These are phyloP conservation scores for Malacoctenus gilli DNA, from an alignment of 2,797 vertebrate species.

Conservation along the genomic window DNA sequence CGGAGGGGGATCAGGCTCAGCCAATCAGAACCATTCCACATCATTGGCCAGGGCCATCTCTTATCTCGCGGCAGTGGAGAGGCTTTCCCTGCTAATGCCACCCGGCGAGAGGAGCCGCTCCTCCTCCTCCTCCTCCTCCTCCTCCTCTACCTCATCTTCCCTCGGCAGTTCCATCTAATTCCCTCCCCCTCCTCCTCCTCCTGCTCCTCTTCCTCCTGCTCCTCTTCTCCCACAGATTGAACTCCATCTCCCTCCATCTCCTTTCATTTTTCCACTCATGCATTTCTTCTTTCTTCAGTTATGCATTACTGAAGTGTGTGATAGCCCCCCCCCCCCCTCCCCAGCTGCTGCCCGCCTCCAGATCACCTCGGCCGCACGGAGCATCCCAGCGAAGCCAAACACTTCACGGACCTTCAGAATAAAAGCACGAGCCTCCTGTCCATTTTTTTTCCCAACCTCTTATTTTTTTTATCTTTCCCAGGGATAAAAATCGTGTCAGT, in stretches of 20 bases:
- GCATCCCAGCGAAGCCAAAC: too few relatives aligned
- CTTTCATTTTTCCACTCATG: constrained; percentile 23
- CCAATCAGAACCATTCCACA: constrained; percentile 81
- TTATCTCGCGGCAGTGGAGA: constrained; percentile 74
- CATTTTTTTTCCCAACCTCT: constrained; percentile 9
- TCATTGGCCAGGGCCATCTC: constrained; percentile 78
- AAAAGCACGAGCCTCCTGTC: too few relatives aligned
- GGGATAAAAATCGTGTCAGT: constrained; percentile 15
- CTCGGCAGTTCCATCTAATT: neutral
- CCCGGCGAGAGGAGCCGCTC: constrained; percentile 64
- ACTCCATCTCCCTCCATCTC: constrained; percentile 15
- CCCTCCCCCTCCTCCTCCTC: constrained; percentile 23
- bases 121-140: constrained; percentile 48
- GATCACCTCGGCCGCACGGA: too few relatives aligned
- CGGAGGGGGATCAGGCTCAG: constrained; percentile 72
- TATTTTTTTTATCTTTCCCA: constrained; percentile 19
- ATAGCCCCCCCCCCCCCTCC: constrained; percentile 54
- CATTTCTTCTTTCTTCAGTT: constrained; percentile 73
- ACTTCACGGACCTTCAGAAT: too few relatives aligned
- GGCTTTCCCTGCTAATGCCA: constrained; percentile 78
- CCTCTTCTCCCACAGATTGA: too few relatives aligned
- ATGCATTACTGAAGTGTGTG: constrained; percentile 70
- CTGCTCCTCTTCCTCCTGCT: constrained; percentile 22
- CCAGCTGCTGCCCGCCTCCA: too few relatives aligned
- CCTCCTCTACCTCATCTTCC: constrained; percentile 20